Evolutionary conservation across 1,140 invertebrate species (phyloP).

Genomic region (Trachymyrmex cornetzi): DNA sequence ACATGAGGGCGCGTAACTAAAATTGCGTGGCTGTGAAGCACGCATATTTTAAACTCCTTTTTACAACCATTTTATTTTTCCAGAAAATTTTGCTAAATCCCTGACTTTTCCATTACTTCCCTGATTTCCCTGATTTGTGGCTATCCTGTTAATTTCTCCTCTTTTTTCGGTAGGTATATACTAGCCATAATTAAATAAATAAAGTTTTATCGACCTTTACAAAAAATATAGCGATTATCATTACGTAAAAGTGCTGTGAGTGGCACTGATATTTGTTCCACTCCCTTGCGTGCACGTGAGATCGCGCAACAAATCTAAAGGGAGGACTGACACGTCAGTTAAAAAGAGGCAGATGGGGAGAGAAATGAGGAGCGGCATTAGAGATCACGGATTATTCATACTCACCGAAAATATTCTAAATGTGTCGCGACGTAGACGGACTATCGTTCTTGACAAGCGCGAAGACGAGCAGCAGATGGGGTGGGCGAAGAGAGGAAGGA

Average conservation of each 20-base stretch:
- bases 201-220: neutral
- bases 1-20: too few species aligned
- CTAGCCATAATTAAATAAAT: neutral
- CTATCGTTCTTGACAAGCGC: constrained; percentile 50
- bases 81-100: too few species aligned
- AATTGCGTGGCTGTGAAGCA: too few species aligned
- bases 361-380: constrained; percentile 75
- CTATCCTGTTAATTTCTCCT: too few species aligned
- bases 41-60: too few species aligned
- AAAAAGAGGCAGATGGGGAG: constrained; percentile 58
- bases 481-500: constrained; percentile 18
- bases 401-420: constrained; percentile 66
- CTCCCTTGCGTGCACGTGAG: neutral
- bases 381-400: constrained; percentile 81
- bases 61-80: too few species aligned
- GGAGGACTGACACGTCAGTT: constrained; percentile 14
- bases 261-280: neutral
- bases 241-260: neutral
- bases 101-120: too few species aligned
- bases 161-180: neutral
- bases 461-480: constrained; percentile 35
- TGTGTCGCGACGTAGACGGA: constrained; percentile 60
- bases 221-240: neutral
- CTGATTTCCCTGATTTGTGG: too few species aligned
- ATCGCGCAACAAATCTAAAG: constrained; percentile 11